Percentiles rank a stretch among this genome's conserved stretches.
phyloP scores from a whole-genome alignment of 1,140 invertebrate species.

The Euschistus heros region DNA sequence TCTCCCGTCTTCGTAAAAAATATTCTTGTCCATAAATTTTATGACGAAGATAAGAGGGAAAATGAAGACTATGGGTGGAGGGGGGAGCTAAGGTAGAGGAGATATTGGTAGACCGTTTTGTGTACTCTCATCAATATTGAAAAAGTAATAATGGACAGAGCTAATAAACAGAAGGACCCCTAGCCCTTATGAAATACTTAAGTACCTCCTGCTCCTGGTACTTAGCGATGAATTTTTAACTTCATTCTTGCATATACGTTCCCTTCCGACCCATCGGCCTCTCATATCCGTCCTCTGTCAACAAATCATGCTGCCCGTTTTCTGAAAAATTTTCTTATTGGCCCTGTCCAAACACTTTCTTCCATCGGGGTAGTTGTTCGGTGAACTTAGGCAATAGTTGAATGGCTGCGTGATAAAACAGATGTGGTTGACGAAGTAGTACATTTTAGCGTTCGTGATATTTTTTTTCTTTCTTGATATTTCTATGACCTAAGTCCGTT shows the following conservation, averaged over 20 bases:
- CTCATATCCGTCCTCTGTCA: slow-evolving; percentile 4
- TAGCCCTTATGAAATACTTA: slow-evolving; percentile 10
- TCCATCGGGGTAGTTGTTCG: too few species aligned
- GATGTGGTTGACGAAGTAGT: too few species aligned
- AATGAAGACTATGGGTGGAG: slow-evolving; percentile 30
- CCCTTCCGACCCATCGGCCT: not conserved
- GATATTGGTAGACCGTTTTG: slow-evolving; percentile 1
- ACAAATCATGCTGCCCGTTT: not conserved
- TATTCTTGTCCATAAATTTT: too few species aligned
- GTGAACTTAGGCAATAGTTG: too few species aligned
- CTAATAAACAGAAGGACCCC: slow-evolving; percentile 1
- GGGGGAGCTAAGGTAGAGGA: slow-evolving; percentile 59
- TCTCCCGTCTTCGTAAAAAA: too few species aligned
- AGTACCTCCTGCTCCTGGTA: not conserved
- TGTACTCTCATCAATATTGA: slow-evolving; percentile 10
- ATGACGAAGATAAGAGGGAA: too few species aligned
- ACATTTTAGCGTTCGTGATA: too few species aligned
- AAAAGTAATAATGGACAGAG: slow-evolving; percentile 3
- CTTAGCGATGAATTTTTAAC: not conserved
- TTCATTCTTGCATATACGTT: not conserved
- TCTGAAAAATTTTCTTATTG: not conserved
- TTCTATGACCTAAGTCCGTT: too few species aligned
- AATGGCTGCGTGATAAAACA: too few species aligned
- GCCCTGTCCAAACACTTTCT: too few species aligned
- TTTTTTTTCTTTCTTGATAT: too few species aligned